phyloP scores from a whole-genome alignment of 92 coral and sea anemone genomes.

The Chrysogorgia sp. region DNA sequence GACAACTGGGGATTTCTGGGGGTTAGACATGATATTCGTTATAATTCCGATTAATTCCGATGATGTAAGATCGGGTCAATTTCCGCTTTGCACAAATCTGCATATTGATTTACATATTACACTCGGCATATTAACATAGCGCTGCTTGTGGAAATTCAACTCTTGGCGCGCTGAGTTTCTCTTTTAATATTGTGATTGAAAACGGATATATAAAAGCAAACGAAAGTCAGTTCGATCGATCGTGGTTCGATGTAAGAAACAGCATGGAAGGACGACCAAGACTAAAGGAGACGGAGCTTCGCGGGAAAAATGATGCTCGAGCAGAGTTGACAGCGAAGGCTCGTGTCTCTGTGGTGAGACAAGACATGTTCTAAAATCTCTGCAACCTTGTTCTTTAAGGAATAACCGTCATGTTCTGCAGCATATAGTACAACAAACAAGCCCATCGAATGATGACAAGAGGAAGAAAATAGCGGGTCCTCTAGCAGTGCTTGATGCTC shows the following conservation, averaged over 20 bases:
- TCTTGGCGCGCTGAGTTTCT: too few species aligned
- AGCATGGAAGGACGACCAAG: conserved; percentile 38
- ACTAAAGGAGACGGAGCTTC: conserved; percentile 22
- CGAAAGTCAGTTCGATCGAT: too few species aligned
- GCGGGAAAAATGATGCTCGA: conserved; percentile 34
- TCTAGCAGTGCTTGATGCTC: conserved; percentile 38
- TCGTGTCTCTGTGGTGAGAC: conserved; percentile 28
- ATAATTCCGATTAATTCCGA: too few species aligned
- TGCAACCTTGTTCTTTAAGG: conserved; percentile 40
- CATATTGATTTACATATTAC: too few species aligned
- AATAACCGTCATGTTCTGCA: conserved; percentile 33
- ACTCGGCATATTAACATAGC: too few species aligned
- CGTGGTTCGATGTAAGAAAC: conserved; percentile 6
- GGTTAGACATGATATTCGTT: too few species aligned
- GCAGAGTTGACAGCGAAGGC: conserved; percentile 47
- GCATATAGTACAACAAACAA: not conserved
- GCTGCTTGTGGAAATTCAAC: too few species aligned
- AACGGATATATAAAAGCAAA: too few species aligned
- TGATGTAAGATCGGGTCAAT: too few species aligned
- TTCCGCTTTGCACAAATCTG: too few species aligned
- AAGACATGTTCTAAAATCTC: conserved; percentile 25
- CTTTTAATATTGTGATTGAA: too few species aligned
- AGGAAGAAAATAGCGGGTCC: conserved; percentile 34
- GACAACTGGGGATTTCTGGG: conserved; percentile 2
- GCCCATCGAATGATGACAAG: conserved; percentile 3